Evolutionary conservation across 2,888 invertebrate species (phyloP).

Genomic region (Tineola bisselliella): DNA sequence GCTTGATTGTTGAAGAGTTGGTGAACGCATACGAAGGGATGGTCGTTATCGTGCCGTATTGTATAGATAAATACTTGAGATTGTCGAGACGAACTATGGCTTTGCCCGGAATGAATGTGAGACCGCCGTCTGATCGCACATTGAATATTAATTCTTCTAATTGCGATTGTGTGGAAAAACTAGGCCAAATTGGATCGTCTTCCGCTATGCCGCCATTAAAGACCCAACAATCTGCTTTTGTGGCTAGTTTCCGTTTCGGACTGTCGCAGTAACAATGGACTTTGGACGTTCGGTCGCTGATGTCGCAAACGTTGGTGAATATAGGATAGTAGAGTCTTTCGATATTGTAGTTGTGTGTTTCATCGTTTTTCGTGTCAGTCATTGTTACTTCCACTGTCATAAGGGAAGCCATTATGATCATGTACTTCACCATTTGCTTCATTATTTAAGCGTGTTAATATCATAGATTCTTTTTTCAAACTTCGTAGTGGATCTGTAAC

Average conservation of each 20-base stretch:
- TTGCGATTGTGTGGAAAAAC: slow-evolving; percentile 76
- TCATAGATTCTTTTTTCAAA: not conserved
- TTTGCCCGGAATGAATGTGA: slow-evolving; percentile 77
- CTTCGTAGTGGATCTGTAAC: slow-evolving; percentile 8
- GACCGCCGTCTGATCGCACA: slow-evolving; percentile 73
- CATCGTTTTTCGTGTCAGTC: slow-evolving; percentile 51
- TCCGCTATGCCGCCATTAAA: slow-evolving; percentile 69
- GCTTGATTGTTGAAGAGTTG: slow-evolving; percentile 75
- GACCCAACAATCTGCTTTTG: slow-evolving; percentile 80
- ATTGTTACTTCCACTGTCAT: slow-evolving; percentile 50
- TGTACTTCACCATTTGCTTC: slow-evolving; percentile 46
- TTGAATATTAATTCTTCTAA: slow-evolving; percentile 76
- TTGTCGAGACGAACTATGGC: slow-evolving; percentile 73
- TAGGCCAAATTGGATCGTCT: slow-evolving; percentile 77
- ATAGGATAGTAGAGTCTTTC: slow-evolving; percentile 46
- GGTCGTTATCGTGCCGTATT: slow-evolving; percentile 76
- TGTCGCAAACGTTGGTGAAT: slow-evolving; percentile 57
- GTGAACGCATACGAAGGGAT: slow-evolving; percentile 80
- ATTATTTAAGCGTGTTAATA: slow-evolving; percentile 22
- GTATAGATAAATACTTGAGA: slow-evolving; percentile 74
- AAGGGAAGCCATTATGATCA: slow-evolving; percentile 49
- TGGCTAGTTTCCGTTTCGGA: slow-evolving; percentile 62
- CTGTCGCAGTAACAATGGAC: slow-evolving; percentile 62
- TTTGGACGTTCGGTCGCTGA: slow-evolving; percentile 52
- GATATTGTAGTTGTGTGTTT: slow-evolving; percentile 34